Evolutionary conservation across 2,113 vertebrate species (phyloP).

Genomic region (Pithys albifrons): DNA sequence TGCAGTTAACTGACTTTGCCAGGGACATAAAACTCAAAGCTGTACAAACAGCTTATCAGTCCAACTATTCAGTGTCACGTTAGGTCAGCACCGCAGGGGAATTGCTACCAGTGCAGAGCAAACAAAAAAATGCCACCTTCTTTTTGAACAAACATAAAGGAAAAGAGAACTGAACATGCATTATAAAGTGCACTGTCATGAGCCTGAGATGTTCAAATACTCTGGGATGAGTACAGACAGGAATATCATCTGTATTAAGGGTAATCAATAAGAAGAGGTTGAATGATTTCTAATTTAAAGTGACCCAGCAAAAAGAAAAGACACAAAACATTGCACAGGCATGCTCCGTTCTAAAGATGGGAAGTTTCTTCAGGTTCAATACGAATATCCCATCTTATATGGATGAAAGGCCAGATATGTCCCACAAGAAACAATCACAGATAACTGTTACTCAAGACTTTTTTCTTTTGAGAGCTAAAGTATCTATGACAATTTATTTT

Average conservation of each 20-base stretch:
- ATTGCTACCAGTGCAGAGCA: background rate
- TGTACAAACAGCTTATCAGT: background rate
- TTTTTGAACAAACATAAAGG: background rate
- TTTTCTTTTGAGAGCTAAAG: background rate
- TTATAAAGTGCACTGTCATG: background rate
- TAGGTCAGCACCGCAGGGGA: background rate
- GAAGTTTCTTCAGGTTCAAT: background rate
- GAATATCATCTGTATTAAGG: background rate
- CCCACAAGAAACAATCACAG: background rate
- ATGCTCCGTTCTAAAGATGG: background rate
- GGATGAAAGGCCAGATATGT: background rate
- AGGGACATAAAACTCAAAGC: background rate
- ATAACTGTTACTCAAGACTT: background rate
- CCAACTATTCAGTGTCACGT: background rate
- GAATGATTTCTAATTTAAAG: background rate
- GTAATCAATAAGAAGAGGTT: background rate
- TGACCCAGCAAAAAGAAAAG: background rate
- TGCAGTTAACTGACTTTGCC: background rate
- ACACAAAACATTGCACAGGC: background rate
- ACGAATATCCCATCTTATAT: background rate
- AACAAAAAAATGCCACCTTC: background rate
- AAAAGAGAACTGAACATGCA: background rate
- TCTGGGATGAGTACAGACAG: background rate
- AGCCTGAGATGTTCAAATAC: background rate
- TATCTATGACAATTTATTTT: background rate